Evolutionary conservation across 2,888 invertebrate species (phyloP), one percentile per base, ranked within the genome.

Genomic region (Clanis bilineata): DNA sequence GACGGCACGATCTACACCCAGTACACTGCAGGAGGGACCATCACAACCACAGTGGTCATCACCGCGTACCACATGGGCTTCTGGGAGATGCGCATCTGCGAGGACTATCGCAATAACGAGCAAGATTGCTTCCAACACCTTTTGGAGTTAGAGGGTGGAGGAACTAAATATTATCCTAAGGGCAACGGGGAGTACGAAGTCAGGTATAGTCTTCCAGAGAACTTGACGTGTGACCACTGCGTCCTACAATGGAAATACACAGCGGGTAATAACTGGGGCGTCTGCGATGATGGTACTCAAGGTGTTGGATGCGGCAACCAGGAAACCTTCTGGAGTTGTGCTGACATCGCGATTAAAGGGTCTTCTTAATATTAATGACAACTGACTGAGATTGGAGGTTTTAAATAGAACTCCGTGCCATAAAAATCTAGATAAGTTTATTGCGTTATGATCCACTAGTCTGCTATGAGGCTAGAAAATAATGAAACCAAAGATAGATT

Each of bases 191-290:
- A 95, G 18, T 96, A 96, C 76, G 94, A 95, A 65, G 93, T 95
- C 44, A 93, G 93, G 56, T 95, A 95, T 65, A 90, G 93, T 59
- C 85, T 96, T 0, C 94, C 93, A 0, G 41, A 83, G 38, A 94
- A 93, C 12, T 73, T 97, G 4, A 93, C 94, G 9, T 97, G 97
- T 74, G 92, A 93, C 0, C 96, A 96, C 74, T 97, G 97, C 75
- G 94, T 97, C 0, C 88, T 97, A 0, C 97, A 97, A 74, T 98
- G 97, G 97, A 93, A 95, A 68, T 98, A 97, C 77, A 93, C 95
- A 5, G 96, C 97, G 43, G 97, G 96, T 0, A 96, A 96, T 77
- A 96, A 96, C 79, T 97, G 96, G 96, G 96, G 96, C 0, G 89
- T 85, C 23, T 96, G 96, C 72, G 84, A 83, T 0, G 94, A 96